phyloP scores from a whole-genome alignment of 1,140 invertebrate genomes.

The Hyposmocoma kahamanoa region DNA sequence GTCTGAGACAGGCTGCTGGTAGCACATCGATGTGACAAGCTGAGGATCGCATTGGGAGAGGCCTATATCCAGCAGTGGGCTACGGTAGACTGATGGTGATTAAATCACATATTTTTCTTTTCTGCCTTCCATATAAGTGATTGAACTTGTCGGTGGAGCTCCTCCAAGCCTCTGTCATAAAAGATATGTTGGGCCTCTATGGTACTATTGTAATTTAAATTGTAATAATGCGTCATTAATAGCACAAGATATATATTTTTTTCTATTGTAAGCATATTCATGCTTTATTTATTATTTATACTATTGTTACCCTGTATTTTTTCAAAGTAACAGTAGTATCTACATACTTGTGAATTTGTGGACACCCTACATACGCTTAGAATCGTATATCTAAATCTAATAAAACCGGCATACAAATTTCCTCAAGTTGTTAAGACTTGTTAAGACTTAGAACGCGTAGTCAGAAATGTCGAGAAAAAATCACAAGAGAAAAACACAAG shows the following conservation, averaged over 20 bases:
- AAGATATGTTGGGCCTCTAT: background rate
- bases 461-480: too few relatives aligned
- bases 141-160: background rate
- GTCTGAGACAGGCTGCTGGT: background rate
- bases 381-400: background rate
- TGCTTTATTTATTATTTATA: too few relatives aligned
- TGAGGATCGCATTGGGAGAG: background rate
- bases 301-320: background rate
- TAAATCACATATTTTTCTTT: background rate
- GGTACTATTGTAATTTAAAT: background rate
- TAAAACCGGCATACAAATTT: background rate
- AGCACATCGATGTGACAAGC: background rate
- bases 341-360: background rate
- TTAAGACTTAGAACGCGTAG: too few relatives aligned
- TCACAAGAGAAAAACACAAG: too few relatives aligned
- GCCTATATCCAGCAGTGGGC: background rate
- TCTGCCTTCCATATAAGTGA: background rate
- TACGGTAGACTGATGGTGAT: background rate
- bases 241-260: background rate
- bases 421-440: background rate
- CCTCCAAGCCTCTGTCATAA: background rate
- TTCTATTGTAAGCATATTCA: background rate
- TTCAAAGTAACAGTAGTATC: background rate
- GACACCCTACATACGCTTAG: background rate
- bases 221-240: background rate